Evolutionary conservation across 2,797 vertebrate genomes (phyloP).

Genomic region (Pseudotriccus pelzelni): DNA sequence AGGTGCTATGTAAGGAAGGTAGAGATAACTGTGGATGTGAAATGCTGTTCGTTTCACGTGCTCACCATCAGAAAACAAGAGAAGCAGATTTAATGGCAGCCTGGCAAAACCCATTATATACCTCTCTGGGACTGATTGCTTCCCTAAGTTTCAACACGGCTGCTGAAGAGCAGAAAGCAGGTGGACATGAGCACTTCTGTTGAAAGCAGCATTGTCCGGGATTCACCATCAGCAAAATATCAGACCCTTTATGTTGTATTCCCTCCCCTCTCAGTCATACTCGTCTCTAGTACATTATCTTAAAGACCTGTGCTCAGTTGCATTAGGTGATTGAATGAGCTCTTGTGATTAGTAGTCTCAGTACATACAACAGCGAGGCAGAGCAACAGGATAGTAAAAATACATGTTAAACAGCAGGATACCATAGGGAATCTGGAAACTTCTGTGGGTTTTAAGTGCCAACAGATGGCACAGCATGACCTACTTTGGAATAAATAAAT

Average conservation of each 20-base stretch:
- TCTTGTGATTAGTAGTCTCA: background rate
- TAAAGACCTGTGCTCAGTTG: background rate
- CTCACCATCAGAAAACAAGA: background rate
- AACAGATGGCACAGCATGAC: background rate
- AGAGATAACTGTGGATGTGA: background rate
- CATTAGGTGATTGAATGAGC: background rate
- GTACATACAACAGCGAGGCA: background rate
- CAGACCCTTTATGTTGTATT: background rate
- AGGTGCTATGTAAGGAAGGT: background rate
- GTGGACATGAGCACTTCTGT: background rate
- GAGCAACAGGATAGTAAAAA: background rate
- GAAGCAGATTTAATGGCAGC: background rate
- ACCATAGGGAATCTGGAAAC: background rate
- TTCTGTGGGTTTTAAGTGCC: background rate
- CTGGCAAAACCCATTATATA: background rate
- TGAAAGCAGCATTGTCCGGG: background rate
- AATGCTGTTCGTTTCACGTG: background rate
- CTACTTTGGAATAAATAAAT: conserved; percentile 29
- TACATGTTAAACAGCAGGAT: background rate
- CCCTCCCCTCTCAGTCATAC: background rate
- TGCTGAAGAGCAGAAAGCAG: background rate
- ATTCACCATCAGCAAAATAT: background rate
- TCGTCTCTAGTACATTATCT: background rate
- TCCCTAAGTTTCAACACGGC: background rate
- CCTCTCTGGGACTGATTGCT: background rate